phyloP scores from a whole-genome alignment of 2,113 vertebrate genomes.

The Lutjanus erythropterus region DNA sequence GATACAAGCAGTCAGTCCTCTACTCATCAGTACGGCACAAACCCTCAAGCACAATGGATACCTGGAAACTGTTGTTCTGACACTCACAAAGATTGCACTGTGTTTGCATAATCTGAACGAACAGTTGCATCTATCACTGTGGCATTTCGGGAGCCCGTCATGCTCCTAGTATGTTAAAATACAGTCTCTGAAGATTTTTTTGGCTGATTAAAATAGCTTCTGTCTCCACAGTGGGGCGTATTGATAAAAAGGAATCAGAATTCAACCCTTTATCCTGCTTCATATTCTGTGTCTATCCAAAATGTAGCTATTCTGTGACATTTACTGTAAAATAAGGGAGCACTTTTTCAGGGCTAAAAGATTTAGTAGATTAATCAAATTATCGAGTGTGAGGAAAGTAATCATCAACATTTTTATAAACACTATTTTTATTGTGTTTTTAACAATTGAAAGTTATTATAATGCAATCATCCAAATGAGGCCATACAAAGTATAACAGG shows the following conservation, averaged over 20 bases:
- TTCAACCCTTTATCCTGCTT: background rate
- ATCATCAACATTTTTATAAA: background rate
- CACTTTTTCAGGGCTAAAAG: background rate
- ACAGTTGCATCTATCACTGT: slow-evolving; percentile 54
- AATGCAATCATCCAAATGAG: too few species aligned
- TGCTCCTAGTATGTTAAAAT: slow-evolving; percentile 9
- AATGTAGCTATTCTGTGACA: background rate
- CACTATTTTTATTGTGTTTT: too few species aligned
- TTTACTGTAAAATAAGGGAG: background rate
- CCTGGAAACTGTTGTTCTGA: slow-evolving; percentile 43
- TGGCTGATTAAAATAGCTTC: slow-evolving; percentile 11
- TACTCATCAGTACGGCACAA: slow-evolving; percentile 49
- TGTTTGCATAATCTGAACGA: slow-evolving; percentile 74
- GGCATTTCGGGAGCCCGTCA: slow-evolving; percentile 27
- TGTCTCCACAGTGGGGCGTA: background rate
- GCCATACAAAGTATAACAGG: too few species aligned
- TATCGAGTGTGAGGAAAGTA: background rate
- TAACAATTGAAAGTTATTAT: too few species aligned
- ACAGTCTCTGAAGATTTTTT: background rate
- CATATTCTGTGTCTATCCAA: background rate
- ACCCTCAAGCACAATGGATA: slow-evolving; percentile 66
- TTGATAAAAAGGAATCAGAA: background rate
- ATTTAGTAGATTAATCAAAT: background rate
- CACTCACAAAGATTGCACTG: slow-evolving; percentile 29
- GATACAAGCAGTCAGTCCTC: slow-evolving; percentile 56